Evolutionary conservation across 2,888 invertebrate genomes (phyloP).

Genomic region (Homarus gammarus): DNA sequence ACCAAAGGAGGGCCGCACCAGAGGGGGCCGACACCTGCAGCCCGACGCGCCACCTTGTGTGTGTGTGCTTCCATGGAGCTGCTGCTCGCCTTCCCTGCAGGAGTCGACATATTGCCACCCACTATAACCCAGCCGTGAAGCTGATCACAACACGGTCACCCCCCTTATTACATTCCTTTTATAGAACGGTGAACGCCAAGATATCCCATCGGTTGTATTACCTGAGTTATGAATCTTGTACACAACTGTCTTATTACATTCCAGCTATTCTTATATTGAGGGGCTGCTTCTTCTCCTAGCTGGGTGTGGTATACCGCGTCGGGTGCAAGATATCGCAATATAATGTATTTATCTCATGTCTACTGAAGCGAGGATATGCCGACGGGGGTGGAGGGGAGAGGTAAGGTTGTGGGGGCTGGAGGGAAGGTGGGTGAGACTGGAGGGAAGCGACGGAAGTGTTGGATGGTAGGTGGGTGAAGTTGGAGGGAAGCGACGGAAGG

Average conservation of each 20-base stretch:
- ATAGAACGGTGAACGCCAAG: neutral
- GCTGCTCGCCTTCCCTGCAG: neutral
- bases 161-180: neutral
- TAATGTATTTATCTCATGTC: too few species aligned
- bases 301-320: too few species aligned
- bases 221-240: neutral
- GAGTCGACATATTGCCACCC: neutral
- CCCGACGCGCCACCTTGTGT: neutral
- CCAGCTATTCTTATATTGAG: neutral
- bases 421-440: neutral
- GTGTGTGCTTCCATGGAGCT: neutral
- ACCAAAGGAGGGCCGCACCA: neutral
- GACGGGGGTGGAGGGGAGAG: too few species aligned
- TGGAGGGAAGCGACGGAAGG: neutral
- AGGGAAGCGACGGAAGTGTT: neutral
- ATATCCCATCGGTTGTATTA: neutral
- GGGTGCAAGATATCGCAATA: too few species aligned
- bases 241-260: neutral
- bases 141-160: neutral
- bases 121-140: neutral
- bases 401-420: too few species aligned
- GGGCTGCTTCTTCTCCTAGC: too few species aligned
- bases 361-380: too few species aligned
- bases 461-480: slow-evolving; percentile 15
- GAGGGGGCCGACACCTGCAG: neutral